Base-by-base conservation (phyloP, 2,113 vertebrate genomes). In the Nothoprocta perdicaria region DNA sequence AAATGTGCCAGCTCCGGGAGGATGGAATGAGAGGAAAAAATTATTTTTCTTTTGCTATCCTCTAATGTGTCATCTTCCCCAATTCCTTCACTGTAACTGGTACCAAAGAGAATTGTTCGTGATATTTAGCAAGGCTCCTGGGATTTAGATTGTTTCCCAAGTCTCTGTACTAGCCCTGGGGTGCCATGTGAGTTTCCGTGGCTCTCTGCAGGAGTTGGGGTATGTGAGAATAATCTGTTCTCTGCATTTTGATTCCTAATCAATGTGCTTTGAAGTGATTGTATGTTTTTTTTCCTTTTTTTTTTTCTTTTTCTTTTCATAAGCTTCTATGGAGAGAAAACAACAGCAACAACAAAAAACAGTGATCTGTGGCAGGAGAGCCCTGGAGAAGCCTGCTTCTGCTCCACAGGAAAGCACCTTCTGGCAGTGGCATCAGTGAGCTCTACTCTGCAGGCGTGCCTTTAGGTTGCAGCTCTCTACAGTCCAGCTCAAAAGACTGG, bases 221-320 rank as follows among this genome's bases (percentile, higher is more conserved):
- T 48, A 45, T 50, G 35, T 62, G 55, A 74, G 57, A 85, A 48
- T 75, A 80, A 88, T 80, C 65, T 58, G 14, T 46, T 80, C n/a
- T 53, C 57, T 89, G 29, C n/a, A 48, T 89, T 92, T 93, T 92
- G 33, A 75, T 84, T 85, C 57, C 53, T 72, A 78, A 86, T 93
- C 67, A 74, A 57, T 69, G 71, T 68, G n/a, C 41, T 94, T 66
- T 78, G 31, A 80, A 52, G 38, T 75, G 48, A 80, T 89, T 71
- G 52, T 40, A 57, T 26, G 21, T 10, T 8, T n/a, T 53, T 66
- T 31, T 43, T 0, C 0, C 17, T 31, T 24, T 6, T 8, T 12
- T 35, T 29, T 19, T 7, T 13, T 9, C 6, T 17, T 12, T 9
- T 45, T 12, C 8, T 18, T 18, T 67, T 76, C 52, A 27, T 27